Conservation (phyloP, 2,797 vertebrate species). For the Cossypha niveicapilla region DNA sequence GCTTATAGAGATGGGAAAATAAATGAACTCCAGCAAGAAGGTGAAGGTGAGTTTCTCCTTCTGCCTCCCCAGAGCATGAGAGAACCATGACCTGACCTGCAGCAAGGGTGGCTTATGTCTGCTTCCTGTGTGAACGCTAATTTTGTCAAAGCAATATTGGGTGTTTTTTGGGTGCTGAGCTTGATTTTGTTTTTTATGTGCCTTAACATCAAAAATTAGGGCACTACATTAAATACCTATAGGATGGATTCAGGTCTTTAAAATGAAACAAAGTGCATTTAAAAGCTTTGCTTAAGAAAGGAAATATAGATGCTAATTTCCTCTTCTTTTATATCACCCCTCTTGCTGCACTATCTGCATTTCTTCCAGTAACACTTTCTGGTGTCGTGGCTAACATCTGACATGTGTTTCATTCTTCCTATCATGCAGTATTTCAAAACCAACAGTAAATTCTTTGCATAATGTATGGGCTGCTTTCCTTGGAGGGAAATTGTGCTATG, state of each 20-base stretch:
- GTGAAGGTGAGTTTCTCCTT: background rate
- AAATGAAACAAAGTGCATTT: background rate
- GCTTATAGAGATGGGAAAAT: fast-evolving
- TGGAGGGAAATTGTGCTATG: background rate
- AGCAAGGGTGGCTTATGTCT: background rate
- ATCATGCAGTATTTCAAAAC: background rate
- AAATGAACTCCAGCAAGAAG: background rate
- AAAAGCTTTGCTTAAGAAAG: background rate
- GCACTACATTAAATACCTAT: background rate
- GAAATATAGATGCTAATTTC: background rate
- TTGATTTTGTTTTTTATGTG: background rate
- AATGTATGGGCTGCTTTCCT: conserved; percentile 10
- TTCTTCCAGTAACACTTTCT: background rate
- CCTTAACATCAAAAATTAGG: background rate
- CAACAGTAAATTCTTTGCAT: conserved; percentile 18
- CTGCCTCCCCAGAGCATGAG: background rate
- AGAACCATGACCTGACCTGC: background rate
- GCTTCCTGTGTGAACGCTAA: background rate
- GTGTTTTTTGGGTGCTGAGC: background rate
- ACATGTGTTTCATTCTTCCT: background rate
- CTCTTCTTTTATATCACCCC: background rate
- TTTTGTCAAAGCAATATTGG: background rate
- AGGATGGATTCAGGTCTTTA: background rate
- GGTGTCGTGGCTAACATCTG: background rate
- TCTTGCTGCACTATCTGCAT: background rate